These are phyloP conservation scores for Melanotaenia trifasciata DNA, from an alignment of 2,797 vertebrate species.

Conservation along the genomic window DNA sequence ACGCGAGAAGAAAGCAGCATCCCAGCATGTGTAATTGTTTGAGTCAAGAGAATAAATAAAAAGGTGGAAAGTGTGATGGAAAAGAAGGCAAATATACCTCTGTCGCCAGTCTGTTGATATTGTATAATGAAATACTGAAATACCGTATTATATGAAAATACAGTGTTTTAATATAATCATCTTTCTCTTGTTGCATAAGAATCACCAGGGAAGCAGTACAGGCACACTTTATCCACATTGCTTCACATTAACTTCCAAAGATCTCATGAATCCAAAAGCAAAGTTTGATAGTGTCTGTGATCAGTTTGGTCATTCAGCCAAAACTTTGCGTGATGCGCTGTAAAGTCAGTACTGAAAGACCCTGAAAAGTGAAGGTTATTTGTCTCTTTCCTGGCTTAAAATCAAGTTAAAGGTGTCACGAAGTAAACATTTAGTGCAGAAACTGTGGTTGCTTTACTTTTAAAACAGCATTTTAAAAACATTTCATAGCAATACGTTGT, in stretches of 20 bases:
- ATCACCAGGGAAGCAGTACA: background rate
- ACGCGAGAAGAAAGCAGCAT: slow-evolving; percentile 5
- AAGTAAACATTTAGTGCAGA: no score
- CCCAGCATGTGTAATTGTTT: slow-evolving; percentile 22
- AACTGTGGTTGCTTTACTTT: no score
- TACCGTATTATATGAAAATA: background rate
- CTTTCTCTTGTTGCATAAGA: background rate
- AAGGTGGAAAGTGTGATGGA: slow-evolving; percentile 20
- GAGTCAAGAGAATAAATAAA: slow-evolving; percentile 23
- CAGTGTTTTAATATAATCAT: background rate
- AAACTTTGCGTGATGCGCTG: background rate
- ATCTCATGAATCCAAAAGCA: no score
- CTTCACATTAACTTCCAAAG: background rate
- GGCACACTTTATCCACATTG: background rate
- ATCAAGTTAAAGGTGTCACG: background rate
- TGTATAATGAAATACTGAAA: background rate
- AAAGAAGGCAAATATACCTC: slow-evolving; percentile 11
- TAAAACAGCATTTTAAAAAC: no score
- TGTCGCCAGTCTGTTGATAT: background rate
- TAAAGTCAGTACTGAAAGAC: slow-evolving; percentile 4
- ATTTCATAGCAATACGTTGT: background rate
- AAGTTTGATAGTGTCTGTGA: no score
- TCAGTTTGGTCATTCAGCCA: no score
- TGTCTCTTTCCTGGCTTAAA: slow-evolving; percentile 19
- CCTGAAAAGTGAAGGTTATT: background rate